Base-by-base conservation (phyloP, 2,797 vertebrate species). In the Clarias fuscus region DNA sequence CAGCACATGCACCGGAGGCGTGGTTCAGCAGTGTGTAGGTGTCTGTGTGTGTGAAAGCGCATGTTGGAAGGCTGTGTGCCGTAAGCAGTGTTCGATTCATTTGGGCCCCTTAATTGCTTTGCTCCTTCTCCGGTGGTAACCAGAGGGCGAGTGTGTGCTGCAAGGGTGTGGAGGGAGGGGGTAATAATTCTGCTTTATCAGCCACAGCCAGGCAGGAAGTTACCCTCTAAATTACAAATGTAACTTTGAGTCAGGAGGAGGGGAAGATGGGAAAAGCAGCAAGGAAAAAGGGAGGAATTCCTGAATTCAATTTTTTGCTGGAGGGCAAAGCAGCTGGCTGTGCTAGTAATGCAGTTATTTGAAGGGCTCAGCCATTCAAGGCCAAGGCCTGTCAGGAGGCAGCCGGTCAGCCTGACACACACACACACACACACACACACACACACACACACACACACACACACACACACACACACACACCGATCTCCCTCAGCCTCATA, bases 151-250 rank as follows among this genome's bases (percentile, higher is more conserved):
- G 84, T 84, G 78, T 95, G 92, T 33, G 71, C 30, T 67, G 84
- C 58, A 48, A 72, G 22, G 53, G 67, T 86, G 80, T 84, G 85
- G 84, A 78, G 89, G 85, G 90, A 89, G 95, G 93, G 92, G 91
- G 91, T 92, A 92, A 90, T 88, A 89, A 87, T 85, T 78, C 15
- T 82, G 87, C 90, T 92, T 94, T 87, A 91, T 93, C 93, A 91
- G 88, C 95, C 73, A 77, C 68, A 94, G 95, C 94, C 94, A 96
- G 96, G 96, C 96, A 96, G 95, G 95, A 97, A 96, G 96, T 97
- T 97, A 96, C 96, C 94, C 95, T 95, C 97, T 97, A 97, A 97
- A 98, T 97, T 97, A 96, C 96, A 98, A 98, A 97, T 98, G 96
- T 96, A 98, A 98, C 96, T 97, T 98, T 97, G 95, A 94, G 95